phyloP scores from a whole-genome alignment of 2,888 invertebrate species.

The Apantesis nais region DNA sequence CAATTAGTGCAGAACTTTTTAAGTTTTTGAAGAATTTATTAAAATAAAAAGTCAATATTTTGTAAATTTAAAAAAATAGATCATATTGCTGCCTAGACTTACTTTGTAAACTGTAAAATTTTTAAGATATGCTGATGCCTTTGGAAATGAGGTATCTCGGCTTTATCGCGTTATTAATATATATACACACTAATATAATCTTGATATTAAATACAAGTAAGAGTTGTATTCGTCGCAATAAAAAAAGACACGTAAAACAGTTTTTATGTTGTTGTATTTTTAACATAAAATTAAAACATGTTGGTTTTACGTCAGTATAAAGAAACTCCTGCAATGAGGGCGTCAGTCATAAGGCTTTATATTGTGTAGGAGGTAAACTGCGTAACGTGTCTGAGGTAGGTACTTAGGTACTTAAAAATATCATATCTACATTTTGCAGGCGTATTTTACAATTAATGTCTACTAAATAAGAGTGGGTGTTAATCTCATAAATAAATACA shows the following conservation, averaged over 20 bases:
- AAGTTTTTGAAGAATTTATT: too few relatives aligned
- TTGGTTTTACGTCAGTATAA: neutral
- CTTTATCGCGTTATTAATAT: too few relatives aligned
- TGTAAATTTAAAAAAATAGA: too few relatives aligned
- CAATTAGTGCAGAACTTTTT: too few relatives aligned
- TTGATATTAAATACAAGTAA: neutral
- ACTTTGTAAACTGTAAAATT: too few relatives aligned
- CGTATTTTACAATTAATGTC: neutral
- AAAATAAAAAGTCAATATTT: too few relatives aligned
- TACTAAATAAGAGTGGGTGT: neutral
- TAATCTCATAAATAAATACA: neutral
- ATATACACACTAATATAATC: neutral
- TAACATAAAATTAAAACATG: conserved; percentile 4
- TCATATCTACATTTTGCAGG: neutral
- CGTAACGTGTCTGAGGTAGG: neutral
- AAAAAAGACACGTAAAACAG: neutral
- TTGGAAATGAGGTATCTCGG: too few relatives aligned
- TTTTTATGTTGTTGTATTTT: neutral
- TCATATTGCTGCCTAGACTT: too few relatives aligned
- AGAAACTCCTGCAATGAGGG: conserved; percentile 1
- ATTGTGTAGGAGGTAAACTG: neutral
- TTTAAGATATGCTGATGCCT: too few relatives aligned
- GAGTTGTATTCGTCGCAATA: neutral
- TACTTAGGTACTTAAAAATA: neutral
- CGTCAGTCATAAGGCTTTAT: neutral